Evolutionary conservation across 2,113 vertebrate genomes (phyloP), one percentile per base, ranked within the genome.

Genomic region (Aramus guarauna): DNA sequence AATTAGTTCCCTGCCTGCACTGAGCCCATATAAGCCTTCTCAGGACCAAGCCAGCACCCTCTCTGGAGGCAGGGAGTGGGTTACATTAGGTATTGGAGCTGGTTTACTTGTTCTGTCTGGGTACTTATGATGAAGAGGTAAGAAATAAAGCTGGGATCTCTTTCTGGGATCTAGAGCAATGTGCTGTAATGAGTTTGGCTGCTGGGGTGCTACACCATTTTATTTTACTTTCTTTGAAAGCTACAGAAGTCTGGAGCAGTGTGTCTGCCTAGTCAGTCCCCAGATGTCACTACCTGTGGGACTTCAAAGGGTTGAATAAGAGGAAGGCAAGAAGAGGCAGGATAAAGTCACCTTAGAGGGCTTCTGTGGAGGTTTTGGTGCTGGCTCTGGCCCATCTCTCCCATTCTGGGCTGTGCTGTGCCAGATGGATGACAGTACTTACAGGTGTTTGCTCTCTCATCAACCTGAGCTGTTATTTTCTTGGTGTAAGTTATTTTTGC

Each of bases 61-160:
- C 16, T 71, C 27, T 71, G 45, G 26, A 48, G 19, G 37, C 10
- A 37, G 16, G 5, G 34, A 43, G n/a, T 11, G 55, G 22, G 12
- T 69, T n/a, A 3, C 0, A 0, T 13, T 47, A 6, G 21, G 9
- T 59, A 27, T 29, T 66, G 12, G 69, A 45, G 43, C 12, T 89
- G 72, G 13, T 68, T 76, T 73, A 5, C 18, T 30, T 71, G 30
- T 60, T 39, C 63, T 77, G 11, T n/a, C n/a, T 68, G 32, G 3
- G 16, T 47, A 17, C 55, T 41, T 41, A 50, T n/a, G 29, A 39
- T 45, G n/a, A 27, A 88, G 22, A 75, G 32, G 37, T 88, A 82
- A 58, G 64, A 62, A 85, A 66, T 32, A 23, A 85, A 82, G 12
- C 45, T 58, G 13, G 21, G 15, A 32, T 36, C 1, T 52, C 11